These are phyloP conservation scores for Gymnocheta viridis DNA, from an alignment of 2,888 invertebrate genomes.

Conservation along the genomic window DNA sequence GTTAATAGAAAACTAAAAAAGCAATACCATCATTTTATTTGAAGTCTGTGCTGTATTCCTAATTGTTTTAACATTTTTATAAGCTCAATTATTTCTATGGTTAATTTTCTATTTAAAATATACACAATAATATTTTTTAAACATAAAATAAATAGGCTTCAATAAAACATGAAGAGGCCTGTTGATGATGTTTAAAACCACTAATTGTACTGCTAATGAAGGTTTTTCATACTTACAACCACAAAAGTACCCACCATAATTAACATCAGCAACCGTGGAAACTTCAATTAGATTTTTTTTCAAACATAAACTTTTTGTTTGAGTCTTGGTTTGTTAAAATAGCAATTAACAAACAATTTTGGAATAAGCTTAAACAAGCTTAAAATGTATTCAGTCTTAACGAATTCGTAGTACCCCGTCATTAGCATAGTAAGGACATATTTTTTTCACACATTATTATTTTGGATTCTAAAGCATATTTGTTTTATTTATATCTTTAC, in stretches of 20 bases:
- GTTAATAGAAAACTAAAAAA: too few relatives aligned
- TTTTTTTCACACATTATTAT: too few relatives aligned
- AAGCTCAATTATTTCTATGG: neutral
- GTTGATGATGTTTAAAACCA: constrained; percentile 63
- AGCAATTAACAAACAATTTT: constrained; percentile 77
- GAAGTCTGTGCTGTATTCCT: too few relatives aligned
- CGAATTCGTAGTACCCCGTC: neutral
- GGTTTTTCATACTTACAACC: constrained; percentile 37
- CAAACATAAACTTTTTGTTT: neutral
- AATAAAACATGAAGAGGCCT: constrained; percentile 64
- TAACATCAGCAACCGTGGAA: constrained; percentile 1
- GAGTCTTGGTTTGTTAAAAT: constrained; percentile 63
- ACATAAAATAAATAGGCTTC: constrained; percentile 62
- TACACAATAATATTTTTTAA: neutral
- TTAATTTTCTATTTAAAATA: constrained; percentile 21
- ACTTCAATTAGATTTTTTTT: constrained; percentile 35
- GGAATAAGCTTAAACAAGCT: constrained; percentile 54
- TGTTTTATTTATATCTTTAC: too few relatives aligned
- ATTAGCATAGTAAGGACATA: too few relatives aligned
- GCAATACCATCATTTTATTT: too few relatives aligned
- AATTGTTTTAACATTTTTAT: too few relatives aligned
- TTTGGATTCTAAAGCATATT: too few relatives aligned
- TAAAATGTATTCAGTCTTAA: neutral
- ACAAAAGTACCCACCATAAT: constrained; percentile 14
- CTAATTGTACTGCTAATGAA: constrained; percentile 65